Base-by-base conservation (phyloP, 2,888 invertebrate species). In the Pseudococcus jackbeardsleyi region DNA sequence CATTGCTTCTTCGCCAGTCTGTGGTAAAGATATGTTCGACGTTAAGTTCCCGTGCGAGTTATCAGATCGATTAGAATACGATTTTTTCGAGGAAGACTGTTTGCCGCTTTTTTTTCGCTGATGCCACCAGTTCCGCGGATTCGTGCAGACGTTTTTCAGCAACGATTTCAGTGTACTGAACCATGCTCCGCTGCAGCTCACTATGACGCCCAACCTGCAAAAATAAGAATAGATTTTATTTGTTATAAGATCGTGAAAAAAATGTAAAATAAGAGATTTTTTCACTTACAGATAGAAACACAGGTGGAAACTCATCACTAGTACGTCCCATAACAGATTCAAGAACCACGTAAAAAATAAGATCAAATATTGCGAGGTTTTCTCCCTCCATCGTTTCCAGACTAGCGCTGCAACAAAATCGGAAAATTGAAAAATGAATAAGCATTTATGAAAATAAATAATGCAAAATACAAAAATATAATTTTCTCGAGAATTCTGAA, bases 1-100 rank as follows among this genome's bases (percentile, higher is more conserved):
- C 96, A 98, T 97, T 72, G 98, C 98, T 92, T 98, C 98, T 90
- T 98, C 98, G 9, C 98, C 97, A 5, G 96, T 97, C 82, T 96
- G 94, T 0, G 98, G 98, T 91, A 98, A 93, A 26, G 94, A 93
- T 91, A 97, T 96, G 91, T 96, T 96, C 90, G 93, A 92, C 89
- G 94, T 94, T 33, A 95, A 92, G 48, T 89, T 89, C 26, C 64
- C 68, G 15, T 84, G 64, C 82, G 88, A 84, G 22, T 84, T 84
- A 26, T 88, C 88, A 39, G 84, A 77, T 85, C 88, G 84, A 88
- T 88, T 88, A n/a, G 84, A 85, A 68, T 77, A 68, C 22, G 77
- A 42, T 26, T 59, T 46, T 85, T 85, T 85, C 48, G 88, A 85
- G 64, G 68, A 68, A 87, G 87, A 87, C 79, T 72, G 72, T 82